Percentiles rank a stretch among this genome's conserved stretches.
phyloP scores from a whole-genome alignment of 2,797 vertebrate species.

The Pipistrellus nathusii region DNA sequence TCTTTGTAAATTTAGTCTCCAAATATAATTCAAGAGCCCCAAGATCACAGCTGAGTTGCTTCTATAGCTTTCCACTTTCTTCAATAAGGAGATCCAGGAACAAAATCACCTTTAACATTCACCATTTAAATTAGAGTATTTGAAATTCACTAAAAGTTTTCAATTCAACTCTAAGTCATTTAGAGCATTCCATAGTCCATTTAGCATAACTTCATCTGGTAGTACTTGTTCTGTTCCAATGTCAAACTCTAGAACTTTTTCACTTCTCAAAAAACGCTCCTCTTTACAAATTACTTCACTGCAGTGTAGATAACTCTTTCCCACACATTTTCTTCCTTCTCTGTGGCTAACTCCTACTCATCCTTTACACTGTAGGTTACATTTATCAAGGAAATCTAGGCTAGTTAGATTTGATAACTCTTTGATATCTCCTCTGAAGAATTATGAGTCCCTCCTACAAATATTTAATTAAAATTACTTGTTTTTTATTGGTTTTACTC shows the following conservation, averaged over 20 bases:
- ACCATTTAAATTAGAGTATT: background rate
- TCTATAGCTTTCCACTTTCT: background rate
- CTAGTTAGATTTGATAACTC: background rate
- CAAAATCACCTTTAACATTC: background rate
- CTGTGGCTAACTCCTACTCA: background rate
- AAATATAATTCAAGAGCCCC: background rate
- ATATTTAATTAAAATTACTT: background rate
- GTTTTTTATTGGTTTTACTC: background rate
- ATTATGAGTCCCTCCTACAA: background rate
- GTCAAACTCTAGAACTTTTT: background rate
- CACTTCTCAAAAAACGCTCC: slow-evolving; percentile 11
- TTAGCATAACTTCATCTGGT: background rate
- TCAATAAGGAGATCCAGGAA: background rate
- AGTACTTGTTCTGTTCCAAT: background rate
- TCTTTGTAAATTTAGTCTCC: background rate
- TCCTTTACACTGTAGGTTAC: background rate
- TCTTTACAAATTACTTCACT: background rate
- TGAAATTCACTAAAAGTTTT: background rate
- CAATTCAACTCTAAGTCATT: background rate
- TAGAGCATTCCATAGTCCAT: no score
- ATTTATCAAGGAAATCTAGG: background rate
- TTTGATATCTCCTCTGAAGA: background rate
- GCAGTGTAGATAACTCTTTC: background rate
- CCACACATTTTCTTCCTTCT: background rate
- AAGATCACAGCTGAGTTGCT: background rate